These are phyloP conservation scores for Dynastes grantii DNA, from an alignment of 2,888 invertebrate genomes.

Conservation along the genomic window DNA sequence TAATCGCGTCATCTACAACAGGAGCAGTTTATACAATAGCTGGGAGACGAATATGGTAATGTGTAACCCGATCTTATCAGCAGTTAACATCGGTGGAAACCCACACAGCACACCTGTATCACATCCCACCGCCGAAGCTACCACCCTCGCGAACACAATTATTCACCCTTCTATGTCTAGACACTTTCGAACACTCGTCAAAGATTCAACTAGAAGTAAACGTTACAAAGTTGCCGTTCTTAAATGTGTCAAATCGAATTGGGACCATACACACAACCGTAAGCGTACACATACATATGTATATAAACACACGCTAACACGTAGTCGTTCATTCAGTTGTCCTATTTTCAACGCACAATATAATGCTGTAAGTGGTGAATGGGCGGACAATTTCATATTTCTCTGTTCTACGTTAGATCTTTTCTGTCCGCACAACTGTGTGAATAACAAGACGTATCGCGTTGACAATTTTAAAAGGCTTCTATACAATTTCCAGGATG, in stretches of 20 bases:
- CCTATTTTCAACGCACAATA: constrained; percentile 38
- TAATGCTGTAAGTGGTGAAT: constrained; percentile 37
- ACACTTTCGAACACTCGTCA: constrained; percentile 45
- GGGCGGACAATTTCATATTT: constrained; percentile 31
- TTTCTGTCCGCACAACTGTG: background rate
- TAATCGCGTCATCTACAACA: constrained; percentile 51
- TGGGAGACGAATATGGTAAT: constrained; percentile 55
- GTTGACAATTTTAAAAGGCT: constrained; percentile 5
- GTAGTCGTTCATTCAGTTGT: constrained; percentile 43
- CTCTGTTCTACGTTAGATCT: constrained; percentile 15
- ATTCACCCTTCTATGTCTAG: constrained; percentile 53
- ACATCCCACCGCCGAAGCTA: constrained; percentile 49
- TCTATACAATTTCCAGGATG: constrained; percentile 11
- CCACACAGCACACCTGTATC: constrained; percentile 56
- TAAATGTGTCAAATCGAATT: constrained; percentile 36
- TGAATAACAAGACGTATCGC: background rate
- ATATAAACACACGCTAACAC: constrained; percentile 18
- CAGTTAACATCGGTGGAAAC: constrained; percentile 51
- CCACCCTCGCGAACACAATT: constrained; percentile 53
- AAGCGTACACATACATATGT: background rate
- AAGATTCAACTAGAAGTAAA: constrained; percentile 40
- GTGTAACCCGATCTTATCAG: constrained; percentile 56
- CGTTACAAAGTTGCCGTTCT: constrained; percentile 29
- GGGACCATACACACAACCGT: background rate
- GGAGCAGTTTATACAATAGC: constrained; percentile 50